Conservation (phyloP, 2,888 invertebrate genomes). For the Vesta saturnalis region DNA sequence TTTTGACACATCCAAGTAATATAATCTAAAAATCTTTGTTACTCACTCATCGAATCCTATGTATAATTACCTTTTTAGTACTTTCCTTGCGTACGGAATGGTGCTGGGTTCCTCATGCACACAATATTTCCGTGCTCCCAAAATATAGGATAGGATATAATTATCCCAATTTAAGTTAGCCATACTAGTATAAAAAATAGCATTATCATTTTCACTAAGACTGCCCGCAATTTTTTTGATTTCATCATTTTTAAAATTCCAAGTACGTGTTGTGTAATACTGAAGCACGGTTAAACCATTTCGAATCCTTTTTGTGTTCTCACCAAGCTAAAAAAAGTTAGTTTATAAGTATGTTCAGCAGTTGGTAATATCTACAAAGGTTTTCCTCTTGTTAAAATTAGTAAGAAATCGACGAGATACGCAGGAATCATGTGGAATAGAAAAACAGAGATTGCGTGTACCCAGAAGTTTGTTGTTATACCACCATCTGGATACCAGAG, state of each 20-base stretch:
- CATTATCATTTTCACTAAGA: conserved; percentile 66
- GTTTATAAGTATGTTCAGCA: background rate
- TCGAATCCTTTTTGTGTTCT: conserved; percentile 71
- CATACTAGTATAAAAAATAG: conserved; percentile 69
- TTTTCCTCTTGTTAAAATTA: conserved; percentile 75
- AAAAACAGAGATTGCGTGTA: conserved; percentile 73
- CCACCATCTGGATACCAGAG: conserved; percentile 85
- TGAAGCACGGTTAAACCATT: conserved; percentile 74
- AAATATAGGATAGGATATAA: conserved; percentile 76
- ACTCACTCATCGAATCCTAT: background rate
- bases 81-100: conserved; percentile 75
- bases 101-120: conserved; percentile 84
- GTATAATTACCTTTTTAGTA: conserved; percentile 67
- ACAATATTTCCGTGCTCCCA: conserved; percentile 85
- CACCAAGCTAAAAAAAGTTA: conserved; percentile 66
- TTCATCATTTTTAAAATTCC: conserved; percentile 78
- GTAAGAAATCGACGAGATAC: conserved; percentile 76
- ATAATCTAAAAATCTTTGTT: background rate
- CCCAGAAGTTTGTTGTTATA: conserved; percentile 72
- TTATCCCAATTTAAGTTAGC: conserved; percentile 69
- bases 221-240: conserved; percentile 65
- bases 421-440: conserved; percentile 82
- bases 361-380: conserved; percentile 74
- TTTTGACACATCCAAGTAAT: background rate
- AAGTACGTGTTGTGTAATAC: conserved; percentile 84